Conservation (phyloP, 2,888 invertebrate species). For the Polyommatus iphigenia region DNA sequence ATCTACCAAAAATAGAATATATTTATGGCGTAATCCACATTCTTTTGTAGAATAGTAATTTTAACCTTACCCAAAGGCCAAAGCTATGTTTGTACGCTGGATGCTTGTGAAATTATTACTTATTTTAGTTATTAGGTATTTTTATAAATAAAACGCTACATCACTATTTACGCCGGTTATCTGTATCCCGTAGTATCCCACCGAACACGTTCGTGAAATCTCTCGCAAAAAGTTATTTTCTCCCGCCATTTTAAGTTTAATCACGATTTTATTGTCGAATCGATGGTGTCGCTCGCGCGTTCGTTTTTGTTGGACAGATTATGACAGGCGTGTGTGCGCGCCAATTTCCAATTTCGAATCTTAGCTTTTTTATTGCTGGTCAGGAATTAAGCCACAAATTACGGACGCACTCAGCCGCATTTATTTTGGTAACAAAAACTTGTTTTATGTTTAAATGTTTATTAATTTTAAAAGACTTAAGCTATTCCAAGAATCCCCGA, state of each 20-base stretch:
- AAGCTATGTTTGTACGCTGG: too few species aligned
- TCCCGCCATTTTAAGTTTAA: conserved; percentile 32
- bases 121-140: neutral
- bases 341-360: conserved; percentile 28
- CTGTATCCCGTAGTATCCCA: neutral
- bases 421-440: neutral
- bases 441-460: neutral
- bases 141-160: neutral
- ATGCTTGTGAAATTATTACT: too few species aligned
- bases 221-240: conserved; percentile 24
- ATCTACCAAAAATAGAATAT: neutral
- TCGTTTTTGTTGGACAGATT: conserved; percentile 28
- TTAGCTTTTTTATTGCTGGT: neutral
- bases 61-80: too few species aligned
- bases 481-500: too few species aligned
- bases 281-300: conserved; percentile 29
- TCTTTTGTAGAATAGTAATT: neutral
- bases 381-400: neutral
- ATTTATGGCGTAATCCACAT: too few species aligned
- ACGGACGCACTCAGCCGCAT: neutral
- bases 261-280: conserved; percentile 38
- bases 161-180: neutral
- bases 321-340: conserved; percentile 20
- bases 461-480: too few species aligned
- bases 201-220: neutral